phyloP scores from a whole-genome alignment of 2,797 vertebrate genomes.

The Tarsius wallacei region DNA sequence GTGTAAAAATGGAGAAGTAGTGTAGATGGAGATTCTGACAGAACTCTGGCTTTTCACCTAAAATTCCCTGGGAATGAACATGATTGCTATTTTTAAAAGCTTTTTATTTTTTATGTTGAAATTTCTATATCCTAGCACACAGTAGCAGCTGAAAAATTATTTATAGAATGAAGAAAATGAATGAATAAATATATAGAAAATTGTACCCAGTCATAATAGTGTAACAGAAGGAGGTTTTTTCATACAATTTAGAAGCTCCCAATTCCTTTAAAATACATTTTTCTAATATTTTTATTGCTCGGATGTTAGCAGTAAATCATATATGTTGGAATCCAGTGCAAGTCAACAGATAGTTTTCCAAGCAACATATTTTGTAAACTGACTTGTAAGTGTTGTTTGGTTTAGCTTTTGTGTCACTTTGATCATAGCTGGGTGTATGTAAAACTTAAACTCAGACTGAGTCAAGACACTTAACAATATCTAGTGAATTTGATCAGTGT shows the following conservation, averaged over 20 bases:
- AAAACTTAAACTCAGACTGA: neutral
- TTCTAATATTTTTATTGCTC: slow-evolving; percentile 8
- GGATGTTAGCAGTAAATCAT: neutral
- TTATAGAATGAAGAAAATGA: slow-evolving; percentile 47
- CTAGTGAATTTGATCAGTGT: neutral
- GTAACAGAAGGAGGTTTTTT: slow-evolving; percentile 18
- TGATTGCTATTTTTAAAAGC: neutral
- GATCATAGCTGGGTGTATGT: neutral
- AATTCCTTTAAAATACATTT: neutral
- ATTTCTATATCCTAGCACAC: neutral
- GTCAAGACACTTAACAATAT: neutral
- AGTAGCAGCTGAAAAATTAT: neutral
- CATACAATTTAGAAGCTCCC: neutral
- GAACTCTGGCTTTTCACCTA: neutral
- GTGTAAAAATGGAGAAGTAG: neutral
- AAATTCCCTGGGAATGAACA: neutral
- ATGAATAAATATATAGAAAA: slow-evolving; percentile 33
- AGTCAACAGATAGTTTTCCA: slow-evolving; percentile 39
- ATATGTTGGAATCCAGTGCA: neutral
- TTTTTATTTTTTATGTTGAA: slow-evolving; percentile 23
- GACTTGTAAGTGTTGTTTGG: neutral
- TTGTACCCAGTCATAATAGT: neutral
- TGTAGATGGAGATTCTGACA: neutral
- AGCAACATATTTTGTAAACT: neutral
- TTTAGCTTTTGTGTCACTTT: neutral